Base-by-base conservation (phyloP, 2,797 vertebrate genomes). In the Gallinago stenura region DNA sequence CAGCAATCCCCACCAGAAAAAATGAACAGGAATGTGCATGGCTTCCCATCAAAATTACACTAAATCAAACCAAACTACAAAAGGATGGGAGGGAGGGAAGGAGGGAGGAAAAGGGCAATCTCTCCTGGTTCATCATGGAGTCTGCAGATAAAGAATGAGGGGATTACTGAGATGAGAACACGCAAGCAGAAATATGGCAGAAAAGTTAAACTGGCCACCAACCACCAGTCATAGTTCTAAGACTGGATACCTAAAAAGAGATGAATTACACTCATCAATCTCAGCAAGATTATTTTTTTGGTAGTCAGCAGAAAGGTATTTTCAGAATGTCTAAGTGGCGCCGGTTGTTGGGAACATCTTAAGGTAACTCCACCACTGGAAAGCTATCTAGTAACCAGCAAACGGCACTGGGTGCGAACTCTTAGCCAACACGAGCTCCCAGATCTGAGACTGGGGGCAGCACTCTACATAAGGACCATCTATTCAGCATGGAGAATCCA, bases 401-500 rank as follows among this genome's bases (percentile, higher is more conserved):
- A 57, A 65, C 6, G n/a, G 31, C 37, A 33, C 15, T 2, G 1
- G 2, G 1, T 15, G 17, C 0, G 1, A 78, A 46, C n/a, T 51
- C 61, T 26, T 20, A 43, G 17, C 12, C 24, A 39, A 3, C 0
- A 0, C 5, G 1, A 0, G 26, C 51, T 90, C 41, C 19, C 20
- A 39, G 24, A 54, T 5, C 17, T 14, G 15, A 33, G 22, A 12
- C 46, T 7, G 26, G 62, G 21, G n/a, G 60, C 60, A 83, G 51
- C 46, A 71, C 0, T 0, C 41, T 22, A 25, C 0, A 0, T 10
- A 33, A 61, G 17, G 22, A 51, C 65, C 3, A 7, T 28, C 21
- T 14, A 12, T 28, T 45, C 61, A 41, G 43, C 26, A 17, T 2
- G 37, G 25, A 85, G 54, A 88, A 70, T 37, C 2, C 1, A 48